Evolutionary conservation across 1,140 invertebrate species (phyloP).

Genomic region (Papilio dardanus): DNA sequence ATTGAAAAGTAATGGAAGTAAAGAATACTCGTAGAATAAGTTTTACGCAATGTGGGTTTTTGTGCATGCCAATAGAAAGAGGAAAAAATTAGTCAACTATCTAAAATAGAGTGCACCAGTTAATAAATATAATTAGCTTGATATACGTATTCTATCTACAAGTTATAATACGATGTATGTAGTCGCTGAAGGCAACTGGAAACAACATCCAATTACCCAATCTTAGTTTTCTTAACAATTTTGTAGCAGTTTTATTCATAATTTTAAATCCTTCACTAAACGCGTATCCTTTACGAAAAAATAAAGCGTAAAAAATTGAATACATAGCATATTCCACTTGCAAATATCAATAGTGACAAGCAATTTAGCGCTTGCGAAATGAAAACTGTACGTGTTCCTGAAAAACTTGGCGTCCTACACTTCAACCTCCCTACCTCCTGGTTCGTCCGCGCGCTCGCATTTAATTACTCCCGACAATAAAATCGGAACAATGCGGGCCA

Average conservation of each 20-base stretch:
- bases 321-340: not conserved
- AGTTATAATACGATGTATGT: too few relatives aligned
- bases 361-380: slow-evolving; percentile 4
- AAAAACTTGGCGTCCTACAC: not conserved
- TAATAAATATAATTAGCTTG: too few relatives aligned
- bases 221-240: not conserved
- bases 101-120: not conserved
- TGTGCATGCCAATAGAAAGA: not conserved
- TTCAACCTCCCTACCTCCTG: not conserved
- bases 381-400: slow-evolving; percentile 15
- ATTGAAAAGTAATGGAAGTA: not conserved
- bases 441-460: slow-evolving; percentile 18
- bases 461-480: slow-evolving; percentile 34
- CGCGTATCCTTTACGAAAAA: not conserved
- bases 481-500: slow-evolving; percentile 18
- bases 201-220: not conserved
- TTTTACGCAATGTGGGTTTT: not conserved
- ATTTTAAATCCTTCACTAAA: not conserved
- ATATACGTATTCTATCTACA: too few relatives aligned
- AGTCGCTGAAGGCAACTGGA: too few relatives aligned
- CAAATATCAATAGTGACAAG: slow-evolving; percentile 12
- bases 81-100: not conserved
- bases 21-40: not conserved
- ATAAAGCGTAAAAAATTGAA: not conserved
- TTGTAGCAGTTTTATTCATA: not conserved